Evolutionary conservation across 1,140 invertebrate genomes (phyloP).

Genomic region (Hesperophylax magnus): DNA sequence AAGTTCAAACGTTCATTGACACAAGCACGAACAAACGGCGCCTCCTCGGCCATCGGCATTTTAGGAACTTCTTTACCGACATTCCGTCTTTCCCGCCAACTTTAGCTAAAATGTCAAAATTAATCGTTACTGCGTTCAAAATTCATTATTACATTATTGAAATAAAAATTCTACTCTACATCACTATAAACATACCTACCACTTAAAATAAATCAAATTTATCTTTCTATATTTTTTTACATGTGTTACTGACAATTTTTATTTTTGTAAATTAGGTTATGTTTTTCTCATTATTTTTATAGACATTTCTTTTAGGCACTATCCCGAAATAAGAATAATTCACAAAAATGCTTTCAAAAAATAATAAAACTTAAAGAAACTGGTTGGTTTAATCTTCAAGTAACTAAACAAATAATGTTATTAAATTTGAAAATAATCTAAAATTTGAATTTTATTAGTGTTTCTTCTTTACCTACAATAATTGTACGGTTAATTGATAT

Average conservation of each 20-base stretch:
- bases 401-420: background rate
- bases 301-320: background rate
- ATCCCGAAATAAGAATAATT: background rate
- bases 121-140: too few relatives aligned
- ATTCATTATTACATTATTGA: background rate
- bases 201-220: background rate
- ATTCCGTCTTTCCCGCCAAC: slow-evolving; percentile 46
- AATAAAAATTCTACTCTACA: background rate
- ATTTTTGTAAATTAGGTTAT: background rate
- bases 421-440: background rate
- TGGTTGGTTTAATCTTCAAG: background rate
- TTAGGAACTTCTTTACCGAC: slow-evolving; percentile 43
- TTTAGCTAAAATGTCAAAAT: background rate
- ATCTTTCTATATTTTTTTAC: background rate
- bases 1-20: slow-evolving; percentile 48
- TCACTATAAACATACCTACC: background rate
- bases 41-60: slow-evolving; percentile 45
- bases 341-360: background rate
- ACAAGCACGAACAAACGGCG: slow-evolving; percentile 43
- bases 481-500: background rate
- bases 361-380: background rate
- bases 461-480: slow-evolving; percentile 3
- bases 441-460: slow-evolving; percentile 1
- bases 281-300: background rate
- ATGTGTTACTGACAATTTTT: background rate